Evolutionary conservation across 2,113 vertebrate genomes (phyloP).

Genomic region (Mugil cephalus): DNA sequence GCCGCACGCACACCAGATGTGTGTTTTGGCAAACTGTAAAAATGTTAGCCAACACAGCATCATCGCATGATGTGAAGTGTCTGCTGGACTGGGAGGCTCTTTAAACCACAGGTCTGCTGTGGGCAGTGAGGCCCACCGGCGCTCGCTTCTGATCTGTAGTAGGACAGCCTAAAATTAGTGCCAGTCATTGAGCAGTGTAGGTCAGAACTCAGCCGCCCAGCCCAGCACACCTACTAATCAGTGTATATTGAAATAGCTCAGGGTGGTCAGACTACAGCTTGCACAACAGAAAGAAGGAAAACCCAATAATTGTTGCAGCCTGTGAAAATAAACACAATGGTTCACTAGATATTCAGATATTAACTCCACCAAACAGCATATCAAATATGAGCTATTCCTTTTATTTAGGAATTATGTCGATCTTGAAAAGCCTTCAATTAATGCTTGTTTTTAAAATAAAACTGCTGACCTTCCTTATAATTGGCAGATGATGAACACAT

Average conservation of each 20-base stretch:
- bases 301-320: conserved; percentile 62
- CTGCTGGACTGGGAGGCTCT: conserved; percentile 31
- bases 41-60: conserved; percentile 31
- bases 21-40: conserved; percentile 30
- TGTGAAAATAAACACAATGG: conserved; percentile 58
- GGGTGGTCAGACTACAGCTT: conserved; percentile 62
- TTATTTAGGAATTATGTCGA: neutral
- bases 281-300: conserved; percentile 56
- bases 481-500: neutral
- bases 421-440: too few species aligned
- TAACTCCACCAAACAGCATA: conserved; percentile 1
- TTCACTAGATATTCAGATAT: conserved; percentile 9
- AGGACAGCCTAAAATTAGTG: conserved; percentile 77
- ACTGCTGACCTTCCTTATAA: conserved; percentile 20
- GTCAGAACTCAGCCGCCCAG: conserved; percentile 65
- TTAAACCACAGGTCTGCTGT: conserved; percentile 35
- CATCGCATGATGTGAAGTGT: conserved; percentile 47
- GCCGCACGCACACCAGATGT: conserved; percentile 10
- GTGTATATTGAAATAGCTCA: conserved; percentile 74
- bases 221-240: conserved; percentile 80
- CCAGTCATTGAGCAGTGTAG: conserved; percentile 62
- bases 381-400: too few species aligned
- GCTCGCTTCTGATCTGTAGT: conserved; percentile 55
- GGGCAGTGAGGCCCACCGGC: conserved; percentile 52
- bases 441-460: neutral